phyloP scores from a whole-genome alignment of 2,113 vertebrate genomes.

The Tetrao urogallus region DNA sequence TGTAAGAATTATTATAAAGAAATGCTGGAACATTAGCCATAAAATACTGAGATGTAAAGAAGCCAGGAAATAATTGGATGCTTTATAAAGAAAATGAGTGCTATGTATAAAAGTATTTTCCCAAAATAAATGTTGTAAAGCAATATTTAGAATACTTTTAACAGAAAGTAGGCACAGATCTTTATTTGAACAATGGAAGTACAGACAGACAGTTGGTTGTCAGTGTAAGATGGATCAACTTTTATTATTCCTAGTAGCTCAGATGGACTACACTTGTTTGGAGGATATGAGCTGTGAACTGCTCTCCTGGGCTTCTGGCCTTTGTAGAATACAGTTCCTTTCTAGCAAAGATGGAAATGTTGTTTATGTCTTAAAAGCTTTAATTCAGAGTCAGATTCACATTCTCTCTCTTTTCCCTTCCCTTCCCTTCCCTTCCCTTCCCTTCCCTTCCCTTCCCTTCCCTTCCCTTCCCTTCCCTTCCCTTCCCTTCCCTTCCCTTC shows the following conservation, averaged over 20 bases:
- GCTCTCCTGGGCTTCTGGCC: neutral
- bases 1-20: conserved; percentile 79
- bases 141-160: neutral
- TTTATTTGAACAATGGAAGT: neutral
- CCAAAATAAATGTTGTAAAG: neutral
- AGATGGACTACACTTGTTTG: neutral
- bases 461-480: no score
- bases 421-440: no score
- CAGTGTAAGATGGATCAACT: neutral
- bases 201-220: neutral
- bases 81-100: neutral
- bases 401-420: neutral
- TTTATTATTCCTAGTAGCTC: neutral
- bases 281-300: neutral
- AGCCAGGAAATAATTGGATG: neutral
- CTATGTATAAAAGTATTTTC: neutral
- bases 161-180: neutral
- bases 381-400: no score
- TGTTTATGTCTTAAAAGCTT: neutral
- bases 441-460: no score
- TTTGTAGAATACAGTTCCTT: neutral
- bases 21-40: conserved; percentile 81
- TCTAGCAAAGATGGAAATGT: neutral
- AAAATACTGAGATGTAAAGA: conserved; percentile 72
- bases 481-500: no score